These are phyloP conservation scores for Sigmodon hispidus DNA, from an alignment of 2,113 vertebrate genomes.

Conservation along the genomic window DNA sequence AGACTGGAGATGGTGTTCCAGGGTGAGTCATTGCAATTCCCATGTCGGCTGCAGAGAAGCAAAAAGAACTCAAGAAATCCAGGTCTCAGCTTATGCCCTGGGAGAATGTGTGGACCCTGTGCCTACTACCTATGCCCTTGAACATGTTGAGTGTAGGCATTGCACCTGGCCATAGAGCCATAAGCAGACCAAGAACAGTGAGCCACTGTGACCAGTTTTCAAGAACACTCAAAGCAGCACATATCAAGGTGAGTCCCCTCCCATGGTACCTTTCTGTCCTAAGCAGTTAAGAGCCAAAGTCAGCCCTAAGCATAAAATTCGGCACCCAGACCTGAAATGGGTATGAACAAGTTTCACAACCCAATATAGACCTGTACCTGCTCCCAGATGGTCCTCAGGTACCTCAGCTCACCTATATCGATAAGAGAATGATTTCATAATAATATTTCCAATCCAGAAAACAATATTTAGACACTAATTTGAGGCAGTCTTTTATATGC, in stretches of 20 bases:
- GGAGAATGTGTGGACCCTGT: neutral
- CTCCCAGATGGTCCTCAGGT: too few species aligned
- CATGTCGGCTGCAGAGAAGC: accelerated
- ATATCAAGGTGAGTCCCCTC: accelerated
- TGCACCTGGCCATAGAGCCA: neutral
- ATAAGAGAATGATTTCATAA: neutral
- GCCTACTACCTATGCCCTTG: neutral
- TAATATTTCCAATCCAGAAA: neutral
- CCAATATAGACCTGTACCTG: neutral
- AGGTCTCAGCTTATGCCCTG: neutral
- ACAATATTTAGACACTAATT: neutral
- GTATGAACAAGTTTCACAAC: neutral
- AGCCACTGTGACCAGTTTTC: neutral
- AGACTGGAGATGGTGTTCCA: neutral
- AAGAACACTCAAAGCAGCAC: neutral
- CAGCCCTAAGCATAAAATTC: neutral
- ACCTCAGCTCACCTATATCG: neutral
- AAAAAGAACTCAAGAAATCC: neutral
- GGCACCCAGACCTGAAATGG: too few species aligned
- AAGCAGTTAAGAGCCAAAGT: neutral
- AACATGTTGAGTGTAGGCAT: too few species aligned
- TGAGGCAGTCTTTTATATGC: neutral
- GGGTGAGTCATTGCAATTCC: neutral
- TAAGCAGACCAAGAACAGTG: neutral
- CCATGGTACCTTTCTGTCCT: neutral